Evolutionary conservation across 2,797 vertebrate species (phyloP).

Genomic region (Aldrovandia affinis): DNA sequence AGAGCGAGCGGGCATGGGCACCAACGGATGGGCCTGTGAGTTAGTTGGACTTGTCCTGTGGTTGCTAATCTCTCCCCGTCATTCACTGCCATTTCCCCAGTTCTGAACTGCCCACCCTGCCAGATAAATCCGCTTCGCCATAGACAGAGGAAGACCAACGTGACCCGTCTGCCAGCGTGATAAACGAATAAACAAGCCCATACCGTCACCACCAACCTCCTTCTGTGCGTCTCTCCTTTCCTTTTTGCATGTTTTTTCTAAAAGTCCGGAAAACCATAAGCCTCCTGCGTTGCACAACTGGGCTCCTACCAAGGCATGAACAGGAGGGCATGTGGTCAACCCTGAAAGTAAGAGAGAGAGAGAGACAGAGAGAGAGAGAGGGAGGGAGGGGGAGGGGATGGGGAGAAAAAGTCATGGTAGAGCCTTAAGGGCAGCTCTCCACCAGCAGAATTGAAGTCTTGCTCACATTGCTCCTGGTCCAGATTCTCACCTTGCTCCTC

Average conservation of each 20-base stretch:
- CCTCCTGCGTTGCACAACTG: conserved; percentile 72
- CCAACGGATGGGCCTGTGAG: conserved; percentile 64
- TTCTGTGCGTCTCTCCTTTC: conserved; percentile 65
- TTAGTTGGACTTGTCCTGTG: conserved; percentile 68
- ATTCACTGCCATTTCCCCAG: conserved; percentile 80
- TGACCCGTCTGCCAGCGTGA: conserved; percentile 50
- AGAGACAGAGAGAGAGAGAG: conserved; percentile 53
- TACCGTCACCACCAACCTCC: conserved; percentile 61
- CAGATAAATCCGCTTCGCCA: conserved; percentile 67
- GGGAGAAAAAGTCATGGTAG: conserved; percentile 12
- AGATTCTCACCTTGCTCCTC: neutral
- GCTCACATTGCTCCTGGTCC: neutral
- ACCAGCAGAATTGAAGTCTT: conserved; percentile 8
- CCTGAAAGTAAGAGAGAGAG: conserved; percentile 43
- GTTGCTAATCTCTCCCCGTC: conserved; percentile 77
- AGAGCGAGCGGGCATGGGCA: conserved; percentile 34
- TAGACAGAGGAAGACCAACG: conserved; percentile 58
- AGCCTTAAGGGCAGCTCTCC: conserved; percentile 11
- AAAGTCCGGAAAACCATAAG: conserved; percentile 76
- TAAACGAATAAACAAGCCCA: conserved; percentile 40
- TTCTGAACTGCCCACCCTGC: conserved; percentile 61
- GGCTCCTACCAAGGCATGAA: conserved; percentile 56
- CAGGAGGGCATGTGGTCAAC: conserved; percentile 59
- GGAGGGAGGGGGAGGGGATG: conserved; percentile 43
- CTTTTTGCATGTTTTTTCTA: conserved; percentile 66